Conservation (phyloP, 2,888 invertebrate genomes). For the Agrotis exclamationis region DNA sequence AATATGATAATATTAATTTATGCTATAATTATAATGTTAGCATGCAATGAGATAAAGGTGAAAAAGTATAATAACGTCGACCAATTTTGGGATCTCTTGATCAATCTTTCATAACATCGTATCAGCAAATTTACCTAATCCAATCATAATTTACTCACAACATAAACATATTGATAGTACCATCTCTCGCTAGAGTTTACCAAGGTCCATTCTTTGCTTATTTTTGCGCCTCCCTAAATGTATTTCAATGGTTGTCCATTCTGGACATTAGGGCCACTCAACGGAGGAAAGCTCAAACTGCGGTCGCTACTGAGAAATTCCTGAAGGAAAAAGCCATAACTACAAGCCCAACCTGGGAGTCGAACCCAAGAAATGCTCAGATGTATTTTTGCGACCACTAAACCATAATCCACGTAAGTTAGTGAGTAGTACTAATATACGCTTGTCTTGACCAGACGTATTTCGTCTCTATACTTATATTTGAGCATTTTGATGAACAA, state of each 20-base stretch:
- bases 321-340: background rate
- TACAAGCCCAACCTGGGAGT: background rate
- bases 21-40: background rate
- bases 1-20: conserved; percentile 14
- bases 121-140: background rate
- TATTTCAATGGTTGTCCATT: background rate
- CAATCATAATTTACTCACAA: background rate
- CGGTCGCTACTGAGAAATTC: background rate
- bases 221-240: background rate
- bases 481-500: no score
- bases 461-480: no score
- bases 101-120: background rate
- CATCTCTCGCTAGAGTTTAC: conserved; percentile 19
- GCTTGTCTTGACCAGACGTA: no score
- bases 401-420: no score
- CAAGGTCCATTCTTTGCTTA: conserved; percentile 17
- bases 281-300: background rate
- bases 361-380: background rate
- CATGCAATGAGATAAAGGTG: conserved; percentile 20
- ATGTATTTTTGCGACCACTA: background rate
- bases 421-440: no score
- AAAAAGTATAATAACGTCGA: background rate
- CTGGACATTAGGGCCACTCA: background rate
- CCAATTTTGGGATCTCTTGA: background rate
- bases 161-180: background rate